These are phyloP conservation scores for Dicentrarchus labrax DNA, from an alignment of 2,113 vertebrate species.

Conservation along the genomic window DNA sequence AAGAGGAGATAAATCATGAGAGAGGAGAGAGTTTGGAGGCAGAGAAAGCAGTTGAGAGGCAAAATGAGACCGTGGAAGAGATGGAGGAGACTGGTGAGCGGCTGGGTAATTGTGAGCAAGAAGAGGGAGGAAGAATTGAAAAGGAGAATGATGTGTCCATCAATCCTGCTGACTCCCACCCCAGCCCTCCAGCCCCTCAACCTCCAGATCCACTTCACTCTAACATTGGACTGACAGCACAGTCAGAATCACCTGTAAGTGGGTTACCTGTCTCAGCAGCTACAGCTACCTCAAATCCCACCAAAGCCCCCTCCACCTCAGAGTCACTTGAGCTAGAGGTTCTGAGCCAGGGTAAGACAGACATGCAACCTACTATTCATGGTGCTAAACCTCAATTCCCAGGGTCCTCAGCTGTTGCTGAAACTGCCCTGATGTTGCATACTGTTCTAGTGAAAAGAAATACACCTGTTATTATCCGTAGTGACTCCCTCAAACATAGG, in stretches of 20 bases:
- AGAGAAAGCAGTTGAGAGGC: conserved; percentile 25
- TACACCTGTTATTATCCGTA: conserved; percentile 61
- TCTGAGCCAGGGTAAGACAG: conserved; percentile 56
- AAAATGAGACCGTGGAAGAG: conserved; percentile 28
- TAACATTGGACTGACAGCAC: conserved; percentile 43
- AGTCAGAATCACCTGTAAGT: conserved; percentile 42
- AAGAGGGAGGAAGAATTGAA: conserved; percentile 31
- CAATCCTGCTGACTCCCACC: conserved; percentile 29
- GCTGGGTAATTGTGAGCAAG: conserved; percentile 20
- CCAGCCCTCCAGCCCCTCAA: conserved; percentile 35
- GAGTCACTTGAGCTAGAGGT: conserved; percentile 50
- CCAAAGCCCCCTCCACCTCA: conserved; percentile 69
- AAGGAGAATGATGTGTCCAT: conserved; percentile 32
- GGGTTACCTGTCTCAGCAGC: conserved; percentile 60
- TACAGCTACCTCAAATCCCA: conserved; percentile 81
- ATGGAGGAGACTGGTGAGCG: conserved; percentile 45
- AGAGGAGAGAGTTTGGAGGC: conserved; percentile 23
- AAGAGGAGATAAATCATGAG: conserved; percentile 28
- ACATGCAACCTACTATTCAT: conserved; percentile 57
- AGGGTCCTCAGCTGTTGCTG: conserved; percentile 38
- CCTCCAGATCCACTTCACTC: conserved; percentile 44
- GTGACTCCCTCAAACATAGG: conserved; percentile 64
- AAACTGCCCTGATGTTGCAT: conserved; percentile 38
- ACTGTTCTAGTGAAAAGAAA: conserved; percentile 56
- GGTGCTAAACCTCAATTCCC: conserved; percentile 66